Evolutionary conservation across 2,888 invertebrate genomes (phyloP).

Genomic region (Conistra vaccinii): DNA sequence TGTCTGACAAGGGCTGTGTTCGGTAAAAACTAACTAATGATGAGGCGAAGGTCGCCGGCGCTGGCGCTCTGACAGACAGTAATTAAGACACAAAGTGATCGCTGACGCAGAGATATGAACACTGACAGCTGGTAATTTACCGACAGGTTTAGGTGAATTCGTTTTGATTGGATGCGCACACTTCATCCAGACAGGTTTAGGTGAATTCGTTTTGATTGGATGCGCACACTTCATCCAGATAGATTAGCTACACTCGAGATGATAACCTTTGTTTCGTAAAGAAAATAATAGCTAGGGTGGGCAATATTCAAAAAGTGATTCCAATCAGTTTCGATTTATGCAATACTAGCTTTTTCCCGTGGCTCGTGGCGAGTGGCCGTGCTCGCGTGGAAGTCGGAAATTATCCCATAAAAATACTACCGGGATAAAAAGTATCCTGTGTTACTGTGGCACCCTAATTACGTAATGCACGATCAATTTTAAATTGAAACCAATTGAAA

Average conservation of each 20-base stretch:
- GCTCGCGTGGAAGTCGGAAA: no score
- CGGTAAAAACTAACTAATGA: conserved; percentile 69
- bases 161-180: conserved; percentile 48
- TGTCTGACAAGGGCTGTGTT: conserved; percentile 73
- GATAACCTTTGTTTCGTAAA: not conserved
- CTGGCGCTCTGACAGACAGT: conserved; percentile 68
- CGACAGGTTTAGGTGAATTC: conserved; percentile 28
- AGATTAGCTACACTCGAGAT: conserved; percentile 1
- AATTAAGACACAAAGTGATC: conserved; percentile 76
- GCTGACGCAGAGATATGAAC: conserved; percentile 64
- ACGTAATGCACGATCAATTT: no score
- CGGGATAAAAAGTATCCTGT: no score
- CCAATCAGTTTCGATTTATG: not conserved
- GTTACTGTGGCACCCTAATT: no score
- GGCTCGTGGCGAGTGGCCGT: no score
- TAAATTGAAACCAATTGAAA: no score
- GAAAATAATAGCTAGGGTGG: not conserved
- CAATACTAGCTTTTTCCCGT: no score
- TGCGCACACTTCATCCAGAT: conserved; percentile 22
- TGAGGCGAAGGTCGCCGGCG: conserved; percentile 71
- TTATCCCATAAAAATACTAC: no score
- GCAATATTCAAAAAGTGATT: not conserved
- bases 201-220: conserved; percentile 46
- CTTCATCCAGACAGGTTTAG: conserved; percentile 9
- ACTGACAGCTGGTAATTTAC: conserved; percentile 69